Base-by-base conservation (phyloP, 2,113 vertebrate genomes). In the Corythoichthys haematopterus region DNA sequence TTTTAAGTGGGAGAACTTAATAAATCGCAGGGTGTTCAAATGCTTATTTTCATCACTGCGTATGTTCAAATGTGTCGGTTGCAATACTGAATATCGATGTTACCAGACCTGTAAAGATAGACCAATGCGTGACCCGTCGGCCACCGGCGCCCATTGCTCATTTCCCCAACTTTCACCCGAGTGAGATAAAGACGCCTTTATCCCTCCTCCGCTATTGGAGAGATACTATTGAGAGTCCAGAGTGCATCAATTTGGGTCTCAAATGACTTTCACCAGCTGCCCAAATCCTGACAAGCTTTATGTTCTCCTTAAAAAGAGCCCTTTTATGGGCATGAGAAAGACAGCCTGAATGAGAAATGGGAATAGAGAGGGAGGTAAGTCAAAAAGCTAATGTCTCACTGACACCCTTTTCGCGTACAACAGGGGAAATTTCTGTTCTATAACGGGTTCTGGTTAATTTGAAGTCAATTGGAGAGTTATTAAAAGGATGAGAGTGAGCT, bases 391-490 rank as follows among this genome's bases (percentile, higher is more conserved):
- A 86, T 82, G 84, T 87, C 79, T 86, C 78, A 69, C 71, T 89
- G 88, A 89, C 89, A 90, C 84, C 87, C 89, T 91, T 57, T 90
- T 91, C 83, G 71, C 79, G 79, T 85, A 84, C 85, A 80, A 80
- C 87, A 85, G 85, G 86, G 87, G 84, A 88, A 78, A 88, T 88
- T 86, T 87, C 84, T 79, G 84, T 89, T 89, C 91, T 92, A 90
- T 88, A 87, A 91, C 77, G 72, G 88, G 90, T 90, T 87, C 89
- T 87, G 85, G 83, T 91, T 92, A 89, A 92, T 91, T 91, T 90
- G 85, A 90, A 90, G 86, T 90, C 87, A 91, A 88, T 91, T 90
- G 91, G 64, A 84, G 88, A 91, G 91, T 92, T 92, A 92, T 92
- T 92, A 88, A 89, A 88, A 87, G 88, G 86, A 84, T 88, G 72